These are phyloP conservation scores for Cervus canadensis DNA, from an alignment of 2,113 vertebrate genomes.

Conservation along the genomic window DNA sequence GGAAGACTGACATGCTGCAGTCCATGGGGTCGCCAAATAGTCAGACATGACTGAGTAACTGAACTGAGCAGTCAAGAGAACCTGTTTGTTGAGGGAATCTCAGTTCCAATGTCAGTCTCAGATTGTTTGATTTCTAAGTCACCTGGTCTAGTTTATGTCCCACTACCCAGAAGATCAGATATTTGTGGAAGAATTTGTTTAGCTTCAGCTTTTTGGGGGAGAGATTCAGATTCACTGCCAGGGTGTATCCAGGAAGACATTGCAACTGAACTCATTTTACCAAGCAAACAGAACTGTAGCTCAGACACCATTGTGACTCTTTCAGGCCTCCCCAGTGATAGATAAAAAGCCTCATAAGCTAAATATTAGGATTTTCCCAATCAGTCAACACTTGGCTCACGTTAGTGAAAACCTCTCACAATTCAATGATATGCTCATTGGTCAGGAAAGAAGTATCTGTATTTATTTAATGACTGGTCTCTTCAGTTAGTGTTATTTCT, in stretches of 20 bases:
- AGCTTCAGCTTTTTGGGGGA: background rate
- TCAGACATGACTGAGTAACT: background rate
- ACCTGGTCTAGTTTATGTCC: background rate
- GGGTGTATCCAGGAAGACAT: background rate
- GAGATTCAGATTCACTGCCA: background rate
- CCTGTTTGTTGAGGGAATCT: background rate
- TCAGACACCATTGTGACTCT: background rate
- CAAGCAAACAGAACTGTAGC: background rate
- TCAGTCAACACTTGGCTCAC: background rate
- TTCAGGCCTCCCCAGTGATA: background rate
- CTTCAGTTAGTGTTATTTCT: constrained; percentile 42
- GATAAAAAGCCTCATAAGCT: background rate
- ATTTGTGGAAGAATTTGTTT: background rate
- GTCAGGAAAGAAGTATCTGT: background rate
- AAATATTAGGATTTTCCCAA: background rate
- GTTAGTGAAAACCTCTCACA: constrained; percentile 15
- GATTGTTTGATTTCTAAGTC: background rate
- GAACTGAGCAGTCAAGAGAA: background rate
- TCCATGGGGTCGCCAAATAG: background rate
- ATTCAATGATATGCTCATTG: background rate
- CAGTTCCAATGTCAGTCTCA: background rate
- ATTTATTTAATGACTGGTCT: constrained; percentile 33
- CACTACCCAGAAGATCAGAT: background rate
- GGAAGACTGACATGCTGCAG: background rate
- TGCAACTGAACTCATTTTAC: background rate